Conservation (phyloP, 2,113 vertebrate species). For the Chionis minor region DNA sequence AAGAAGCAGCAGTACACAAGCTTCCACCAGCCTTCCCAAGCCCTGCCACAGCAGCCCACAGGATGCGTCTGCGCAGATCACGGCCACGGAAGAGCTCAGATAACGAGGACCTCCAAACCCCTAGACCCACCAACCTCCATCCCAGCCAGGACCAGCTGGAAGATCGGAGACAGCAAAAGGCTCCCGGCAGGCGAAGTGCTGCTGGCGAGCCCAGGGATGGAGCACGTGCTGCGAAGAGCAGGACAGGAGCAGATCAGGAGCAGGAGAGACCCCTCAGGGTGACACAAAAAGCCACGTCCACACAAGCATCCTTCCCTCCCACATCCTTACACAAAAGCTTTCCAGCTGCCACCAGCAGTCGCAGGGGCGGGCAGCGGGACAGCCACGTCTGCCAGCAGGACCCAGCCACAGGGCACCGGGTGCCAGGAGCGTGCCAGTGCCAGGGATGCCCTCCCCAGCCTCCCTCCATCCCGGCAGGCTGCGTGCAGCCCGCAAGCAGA, state of each 20-base stretch:
- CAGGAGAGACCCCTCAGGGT: background rate
- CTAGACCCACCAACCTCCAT: background rate
- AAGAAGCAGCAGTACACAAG: background rate
- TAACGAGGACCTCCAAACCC: background rate
- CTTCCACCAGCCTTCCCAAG: background rate
- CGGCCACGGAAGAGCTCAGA: rapidly evolving
- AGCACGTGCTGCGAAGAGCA: background rate
- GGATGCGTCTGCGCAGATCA: background rate
- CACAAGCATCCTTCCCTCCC: background rate
- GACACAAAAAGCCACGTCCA: background rate
- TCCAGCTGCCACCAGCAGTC: background rate
- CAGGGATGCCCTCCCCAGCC: background rate
- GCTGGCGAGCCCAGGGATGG: background rate
- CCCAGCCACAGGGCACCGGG: background rate
- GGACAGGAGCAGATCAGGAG: background rate
- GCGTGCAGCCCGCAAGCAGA: background rate
- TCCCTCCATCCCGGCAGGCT: background rate
- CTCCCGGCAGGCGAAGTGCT: background rate
- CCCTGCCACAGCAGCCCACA: rapidly evolving
- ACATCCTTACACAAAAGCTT: background rate
- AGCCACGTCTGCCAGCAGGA: background rate
- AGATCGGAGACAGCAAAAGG: background rate
- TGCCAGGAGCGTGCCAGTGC: background rate
- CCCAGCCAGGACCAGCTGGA: rapidly evolving
- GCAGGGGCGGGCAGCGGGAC: background rate